Conservation (phyloP, 2,113 vertebrate species). For the Garra rufa region DNA sequence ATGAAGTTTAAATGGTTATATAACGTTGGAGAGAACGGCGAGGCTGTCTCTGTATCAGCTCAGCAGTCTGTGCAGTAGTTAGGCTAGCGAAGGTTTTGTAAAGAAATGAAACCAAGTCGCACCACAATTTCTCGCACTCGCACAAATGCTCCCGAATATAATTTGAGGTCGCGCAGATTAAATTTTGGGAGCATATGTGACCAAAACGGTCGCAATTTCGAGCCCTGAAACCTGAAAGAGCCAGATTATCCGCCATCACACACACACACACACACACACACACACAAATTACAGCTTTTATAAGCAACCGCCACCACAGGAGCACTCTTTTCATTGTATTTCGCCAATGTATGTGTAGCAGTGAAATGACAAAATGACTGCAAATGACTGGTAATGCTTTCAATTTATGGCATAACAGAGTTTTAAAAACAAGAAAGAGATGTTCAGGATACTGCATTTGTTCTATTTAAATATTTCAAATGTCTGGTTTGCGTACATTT, state of each 20-base stretch:
- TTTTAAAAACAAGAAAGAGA: constrained; percentile 14
- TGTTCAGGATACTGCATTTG: neutral
- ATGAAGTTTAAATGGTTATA: too few relatives aligned
- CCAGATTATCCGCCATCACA: constrained; percentile 56
- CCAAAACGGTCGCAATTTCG: too few relatives aligned
- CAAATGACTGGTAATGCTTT: constrained; percentile 9
- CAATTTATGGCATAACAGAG: neutral
- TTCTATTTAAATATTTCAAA: constrained; percentile 7
- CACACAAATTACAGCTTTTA: constrained; percentile 41
- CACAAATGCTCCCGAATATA: too few relatives aligned
- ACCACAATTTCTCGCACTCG: too few relatives aligned
- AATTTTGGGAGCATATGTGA: too few relatives aligned
- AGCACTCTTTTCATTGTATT: neutral
- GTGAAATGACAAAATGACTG: constrained; percentile 18
- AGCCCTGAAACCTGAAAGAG: constrained; percentile 70
- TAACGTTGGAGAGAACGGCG: too few relatives aligned
- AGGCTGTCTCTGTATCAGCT: too few relatives aligned
- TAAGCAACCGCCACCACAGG: neutral
- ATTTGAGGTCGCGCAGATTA: too few relatives aligned
- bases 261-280: constrained; percentile 25
- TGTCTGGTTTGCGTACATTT: neutral
- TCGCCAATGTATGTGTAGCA: neutral
- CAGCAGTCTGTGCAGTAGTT: too few relatives aligned
- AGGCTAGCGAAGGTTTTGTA: too few relatives aligned
- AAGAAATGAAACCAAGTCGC: too few relatives aligned